Evolutionary conservation across 2,888 invertebrate species (phyloP), one percentile per base, ranked within the genome.

Genomic region (Thyatira batis): DNA sequence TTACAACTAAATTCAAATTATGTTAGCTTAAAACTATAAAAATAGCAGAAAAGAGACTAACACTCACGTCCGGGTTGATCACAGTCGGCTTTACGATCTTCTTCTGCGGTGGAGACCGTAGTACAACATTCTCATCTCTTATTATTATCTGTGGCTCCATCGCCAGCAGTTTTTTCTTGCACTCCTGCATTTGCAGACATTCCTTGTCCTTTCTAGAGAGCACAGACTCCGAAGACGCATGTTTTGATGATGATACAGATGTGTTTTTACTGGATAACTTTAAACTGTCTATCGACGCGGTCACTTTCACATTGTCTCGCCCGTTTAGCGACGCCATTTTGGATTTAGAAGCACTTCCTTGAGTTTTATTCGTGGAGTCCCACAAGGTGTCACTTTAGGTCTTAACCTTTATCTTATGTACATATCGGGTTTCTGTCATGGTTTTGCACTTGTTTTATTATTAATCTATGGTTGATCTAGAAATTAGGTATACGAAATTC

Each of bases 141-240:
- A 92, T 91, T 51, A 92, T 90, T 1, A 92, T 86, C 73, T 89
- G 92, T 1, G 90, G 90, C 55, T 92, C 92, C 84, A 91, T 92
- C 0, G 86, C 89, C 53, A 92, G 62, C 20, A 92, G 71, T 39
- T 89, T 90, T 73, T 91, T 92, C 78, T 92, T 92, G 60, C 92
- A 92, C 64, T 92, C 91, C 58, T 91, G 90, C 89, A 91, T 87
- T 59, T 91, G 91, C 0, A 91, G 72, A 48, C 87, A 84, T 60
- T 91, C 91, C 52, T 89, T 91, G 20, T 92, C 92, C 57, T 90
- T 92, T 65, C 83, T 84, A 1, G 92, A 92, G 2, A 91, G 55
- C 49, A 92, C 88, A 0, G 92, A 92, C 57, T 92, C 92, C 0
- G 92, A 92, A 0, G 92, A 92, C 0, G 92, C 92, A 65, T 89